Evolutionary conservation across 2,888 invertebrate species (phyloP).

Genomic region (Dioctria rufipes): DNA sequence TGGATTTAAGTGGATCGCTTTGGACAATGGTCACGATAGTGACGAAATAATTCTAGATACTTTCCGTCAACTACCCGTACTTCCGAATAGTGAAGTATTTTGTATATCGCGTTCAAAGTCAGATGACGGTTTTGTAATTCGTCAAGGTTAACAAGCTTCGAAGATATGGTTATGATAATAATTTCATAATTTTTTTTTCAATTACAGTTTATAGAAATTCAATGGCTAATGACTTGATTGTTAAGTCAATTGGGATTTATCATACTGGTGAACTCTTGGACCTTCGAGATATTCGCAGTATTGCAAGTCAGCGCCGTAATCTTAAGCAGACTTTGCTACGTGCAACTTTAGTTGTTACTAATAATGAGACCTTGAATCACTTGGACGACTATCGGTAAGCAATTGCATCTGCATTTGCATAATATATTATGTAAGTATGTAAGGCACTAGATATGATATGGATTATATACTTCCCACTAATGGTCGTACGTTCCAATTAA

Average conservation of each 20-base stretch:
- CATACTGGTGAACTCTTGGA: slow-evolving; percentile 56
- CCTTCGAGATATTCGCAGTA: slow-evolving; percentile 45
- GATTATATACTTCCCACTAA: no score
- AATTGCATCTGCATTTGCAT: no score
- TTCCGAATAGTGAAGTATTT: slow-evolving; percentile 62
- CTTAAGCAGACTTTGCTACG: slow-evolving; percentile 72
- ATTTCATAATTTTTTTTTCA: slow-evolving; percentile 31
- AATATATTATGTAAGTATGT: no score
- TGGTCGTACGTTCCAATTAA: no score
- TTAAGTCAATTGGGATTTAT: slow-evolving; percentile 60
- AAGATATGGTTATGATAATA: not conserved
- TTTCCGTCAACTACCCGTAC: slow-evolving; percentile 57
- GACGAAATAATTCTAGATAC: slow-evolving; percentile 51
- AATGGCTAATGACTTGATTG: slow-evolving; percentile 50
- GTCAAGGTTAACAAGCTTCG: slow-evolving; percentile 54
- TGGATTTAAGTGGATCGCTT: slow-evolving; percentile 59
- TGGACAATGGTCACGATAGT: slow-evolving; percentile 45
- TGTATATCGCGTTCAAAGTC: slow-evolving; percentile 54
- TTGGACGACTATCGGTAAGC: slow-evolving; percentile 75
- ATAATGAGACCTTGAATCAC: slow-evolving; percentile 75
- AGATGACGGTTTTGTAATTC: slow-evolving; percentile 10
- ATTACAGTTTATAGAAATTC: slow-evolving; percentile 60
- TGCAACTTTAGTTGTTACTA: slow-evolving; percentile 76
- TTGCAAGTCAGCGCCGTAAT: slow-evolving; percentile 70
- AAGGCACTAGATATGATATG: no score